Conservation (phyloP, 1,140 invertebrate species). For the Megalonaias nervosa region DNA sequence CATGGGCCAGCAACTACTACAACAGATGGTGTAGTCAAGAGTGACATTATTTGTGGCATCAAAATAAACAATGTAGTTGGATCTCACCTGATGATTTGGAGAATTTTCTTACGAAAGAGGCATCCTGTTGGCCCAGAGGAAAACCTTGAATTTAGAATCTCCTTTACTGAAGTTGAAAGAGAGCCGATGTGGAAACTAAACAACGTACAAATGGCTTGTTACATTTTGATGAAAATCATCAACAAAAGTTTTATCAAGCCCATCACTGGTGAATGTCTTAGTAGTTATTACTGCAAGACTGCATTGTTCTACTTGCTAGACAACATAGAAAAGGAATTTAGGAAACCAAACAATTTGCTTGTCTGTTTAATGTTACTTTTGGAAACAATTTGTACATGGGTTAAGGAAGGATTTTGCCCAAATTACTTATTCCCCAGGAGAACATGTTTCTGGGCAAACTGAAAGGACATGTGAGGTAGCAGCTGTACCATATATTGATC, state of each 20-base stretch:
- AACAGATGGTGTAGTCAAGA: no score
- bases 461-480: no score
- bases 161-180: conserved; percentile 3
- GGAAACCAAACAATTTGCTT: conserved; percentile 1
- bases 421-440: background rate
- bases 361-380: background rate
- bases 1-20: no score
- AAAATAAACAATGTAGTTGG: no score
- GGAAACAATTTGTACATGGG: no score
- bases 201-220: conserved; percentile 4
- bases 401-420: background rate
- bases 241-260: background rate
- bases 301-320: conserved; percentile 7
- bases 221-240: conserved; percentile 14
- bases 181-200: conserved; percentile 18
- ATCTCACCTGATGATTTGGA: no score
- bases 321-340: background rate
- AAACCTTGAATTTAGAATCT: conserved; percentile 12
- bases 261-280: background rate
- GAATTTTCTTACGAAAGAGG: no score
- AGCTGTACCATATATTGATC: no score
- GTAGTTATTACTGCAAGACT: conserved; percentile 16
- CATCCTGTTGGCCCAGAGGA: background rate
- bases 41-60: no score
- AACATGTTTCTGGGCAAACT: no score